These are phyloP conservation scores for Andrena haemorrhoa DNA, from an alignment of 2,888 invertebrate genomes.

Conservation along the genomic window DNA sequence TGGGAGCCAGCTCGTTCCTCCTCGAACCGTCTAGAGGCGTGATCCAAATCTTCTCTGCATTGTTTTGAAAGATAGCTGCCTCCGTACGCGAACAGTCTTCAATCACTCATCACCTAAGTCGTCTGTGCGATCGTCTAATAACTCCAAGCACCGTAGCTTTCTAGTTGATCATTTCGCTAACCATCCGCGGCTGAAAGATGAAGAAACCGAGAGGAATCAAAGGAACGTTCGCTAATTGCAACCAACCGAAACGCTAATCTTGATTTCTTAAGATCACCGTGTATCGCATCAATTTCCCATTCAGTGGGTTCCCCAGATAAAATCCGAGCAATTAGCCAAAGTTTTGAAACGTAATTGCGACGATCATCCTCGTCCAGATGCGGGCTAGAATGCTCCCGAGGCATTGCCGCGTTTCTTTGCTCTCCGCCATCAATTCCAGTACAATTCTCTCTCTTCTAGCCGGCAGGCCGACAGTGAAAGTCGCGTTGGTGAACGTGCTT, in stretches of 20 bases:
- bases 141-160: background rate
- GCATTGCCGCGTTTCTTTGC: constrained; percentile 51
- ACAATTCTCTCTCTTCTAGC: constrained; percentile 64
- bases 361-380: constrained; percentile 8
- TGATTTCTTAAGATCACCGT: constrained; percentile 21
- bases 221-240: background rate
- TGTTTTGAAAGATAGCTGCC: no score
- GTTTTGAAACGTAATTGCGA: constrained; percentile 24
- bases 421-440: constrained; percentile 63
- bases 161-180: background rate
- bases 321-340: constrained; percentile 2
- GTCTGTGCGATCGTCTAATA: background rate
- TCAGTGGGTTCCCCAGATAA: constrained; percentile 12
- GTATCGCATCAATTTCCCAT: constrained; percentile 17
- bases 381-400: constrained; percentile 6
- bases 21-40: no score
- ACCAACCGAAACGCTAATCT: background rate
- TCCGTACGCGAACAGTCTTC: no score
- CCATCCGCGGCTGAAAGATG: background rate
- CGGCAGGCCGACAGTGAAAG: constrained; percentile 75
- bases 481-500: constrained; percentile 75
- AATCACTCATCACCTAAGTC: no score
- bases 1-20: no score
- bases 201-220: background rate
- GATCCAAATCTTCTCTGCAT: no score